Percentiles rank a stretch among this genome's conserved stretches.
Evolutionary conservation across 2,888 invertebrate genomes (phyloP).

Genomic region (Dryococelus australis): DNA sequence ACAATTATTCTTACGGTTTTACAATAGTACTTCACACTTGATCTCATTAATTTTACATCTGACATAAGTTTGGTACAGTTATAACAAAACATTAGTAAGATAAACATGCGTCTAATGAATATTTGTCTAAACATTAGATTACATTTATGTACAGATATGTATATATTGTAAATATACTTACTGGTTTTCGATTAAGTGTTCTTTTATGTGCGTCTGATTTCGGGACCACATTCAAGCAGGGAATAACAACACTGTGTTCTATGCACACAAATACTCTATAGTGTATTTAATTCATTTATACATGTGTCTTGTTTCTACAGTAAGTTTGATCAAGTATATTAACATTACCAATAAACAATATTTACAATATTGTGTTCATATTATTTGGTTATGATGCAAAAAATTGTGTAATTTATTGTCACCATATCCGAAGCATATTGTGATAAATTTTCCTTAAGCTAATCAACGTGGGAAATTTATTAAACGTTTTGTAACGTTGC

Average conservation of each 20-base stretch:
- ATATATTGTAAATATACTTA: neutral
- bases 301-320: neutral
- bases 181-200: neutral
- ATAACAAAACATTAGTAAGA: neutral
- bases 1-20: neutral
- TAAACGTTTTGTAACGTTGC: too few species aligned
- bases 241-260: neutral
- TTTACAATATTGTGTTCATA: neutral
- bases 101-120: neutral
- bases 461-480: too few species aligned
- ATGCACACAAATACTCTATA: neutral
- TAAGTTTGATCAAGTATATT: neutral
- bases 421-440: neutral
- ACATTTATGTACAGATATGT: conserved; percentile 16
- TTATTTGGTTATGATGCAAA: neutral
- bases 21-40: neutral
- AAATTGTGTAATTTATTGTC: neutral
- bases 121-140: neutral
- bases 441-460: too few species aligned
- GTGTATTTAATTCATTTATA: neutral
- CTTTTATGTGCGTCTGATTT: neutral
- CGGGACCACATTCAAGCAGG: neutral
- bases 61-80: neutral
- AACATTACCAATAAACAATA: neutral
- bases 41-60: neutral